These are phyloP conservation scores for Passer domesticus DNA, from an alignment of 2,113 vertebrate genomes.

Conservation along the genomic window DNA sequence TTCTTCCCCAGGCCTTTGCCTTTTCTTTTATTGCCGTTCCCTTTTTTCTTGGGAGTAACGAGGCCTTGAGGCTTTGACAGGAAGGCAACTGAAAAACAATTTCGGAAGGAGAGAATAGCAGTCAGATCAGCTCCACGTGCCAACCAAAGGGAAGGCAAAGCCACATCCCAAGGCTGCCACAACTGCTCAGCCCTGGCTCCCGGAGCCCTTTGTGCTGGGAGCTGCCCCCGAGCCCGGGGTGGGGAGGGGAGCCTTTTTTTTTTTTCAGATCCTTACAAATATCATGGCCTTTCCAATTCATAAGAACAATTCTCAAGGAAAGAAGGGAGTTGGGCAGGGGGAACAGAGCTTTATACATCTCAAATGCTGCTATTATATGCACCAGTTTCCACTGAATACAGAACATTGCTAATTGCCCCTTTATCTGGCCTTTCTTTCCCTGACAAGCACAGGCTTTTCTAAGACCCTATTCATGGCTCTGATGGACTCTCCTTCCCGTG, in stretches of 20 bases:
- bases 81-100: conserved; percentile 80
- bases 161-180: not conserved
- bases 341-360: conserved; percentile 14
- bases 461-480: conserved; percentile 32
- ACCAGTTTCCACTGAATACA: conserved; percentile 44
- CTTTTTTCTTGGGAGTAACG: conserved; percentile 72
- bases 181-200: not conserved
- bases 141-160: not conserved
- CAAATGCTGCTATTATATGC: conserved; percentile 33
- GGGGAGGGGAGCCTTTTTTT: too few species aligned
- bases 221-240: not conserved
- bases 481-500: not conserved
- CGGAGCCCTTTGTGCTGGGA: not conserved
- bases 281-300: conserved; percentile 42
- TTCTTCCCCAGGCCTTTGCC: conserved; percentile 90
- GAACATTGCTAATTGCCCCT: not conserved
- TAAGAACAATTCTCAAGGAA: conserved; percentile 33
- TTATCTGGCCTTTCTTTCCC: conserved; percentile 45
- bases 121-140: not conserved
- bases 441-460: not conserved
- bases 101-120: not conserved
- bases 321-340: not conserved
- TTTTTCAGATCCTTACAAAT: conserved; percentile 34
- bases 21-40: conserved; percentile 80
- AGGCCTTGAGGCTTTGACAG: conserved; percentile 86